These are phyloP conservation scores for Drosophila putrida DNA, from an alignment of 2,888 invertebrate species.

Conservation along the genomic window DNA sequence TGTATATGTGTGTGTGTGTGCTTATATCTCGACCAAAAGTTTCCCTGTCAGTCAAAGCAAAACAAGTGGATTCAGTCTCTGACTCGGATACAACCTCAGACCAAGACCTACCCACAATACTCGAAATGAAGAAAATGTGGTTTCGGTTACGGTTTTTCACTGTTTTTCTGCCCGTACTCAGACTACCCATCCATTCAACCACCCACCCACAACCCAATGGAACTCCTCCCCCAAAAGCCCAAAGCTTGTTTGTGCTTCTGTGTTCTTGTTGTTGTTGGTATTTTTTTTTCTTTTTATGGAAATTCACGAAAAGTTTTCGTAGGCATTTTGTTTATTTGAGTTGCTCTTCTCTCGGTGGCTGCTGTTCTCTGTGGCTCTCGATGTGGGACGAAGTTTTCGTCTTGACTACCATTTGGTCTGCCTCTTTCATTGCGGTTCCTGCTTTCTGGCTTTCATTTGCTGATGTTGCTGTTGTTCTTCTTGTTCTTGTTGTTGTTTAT, in stretches of 20 bases:
- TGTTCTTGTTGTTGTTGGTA: conserved; percentile 13
- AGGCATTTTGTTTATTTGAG: conserved; percentile 77
- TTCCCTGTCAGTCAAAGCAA: conserved; percentile 50
- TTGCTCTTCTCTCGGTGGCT: conserved; percentile 31
- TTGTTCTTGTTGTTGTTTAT: conserved; percentile 66
- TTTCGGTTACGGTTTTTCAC: conserved; percentile 82
- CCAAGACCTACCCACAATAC: conserved; percentile 65
- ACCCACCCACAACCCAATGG: conserved; percentile 12
- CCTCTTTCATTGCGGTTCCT: conserved; percentile 53
- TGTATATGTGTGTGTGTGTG: conserved; percentile 24
- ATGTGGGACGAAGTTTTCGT: conserved; percentile 62
- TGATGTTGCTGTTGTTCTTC: conserved; percentile 23
- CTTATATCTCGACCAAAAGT: conserved; percentile 41
- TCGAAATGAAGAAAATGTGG: conserved; percentile 82
- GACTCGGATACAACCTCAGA: conserved; percentile 32
- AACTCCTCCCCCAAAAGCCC: conserved; percentile 22
- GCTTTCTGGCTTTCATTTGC: conserved; percentile 43
- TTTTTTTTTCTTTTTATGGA: conserved; percentile 63
- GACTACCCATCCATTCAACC: conserved; percentile 23
- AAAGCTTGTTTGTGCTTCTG: conserved; percentile 58
- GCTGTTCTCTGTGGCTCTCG: conserved; percentile 13
- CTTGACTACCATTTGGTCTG: conserved; percentile 48
- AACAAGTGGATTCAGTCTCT: conserved; percentile 43
- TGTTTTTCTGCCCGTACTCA: conserved; percentile 56
- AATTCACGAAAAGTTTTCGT: conserved; percentile 73